These are phyloP conservation scores for Entomyzon cyanotis DNA, from an alignment of 2,113 vertebrate species.

Conservation along the genomic window DNA sequence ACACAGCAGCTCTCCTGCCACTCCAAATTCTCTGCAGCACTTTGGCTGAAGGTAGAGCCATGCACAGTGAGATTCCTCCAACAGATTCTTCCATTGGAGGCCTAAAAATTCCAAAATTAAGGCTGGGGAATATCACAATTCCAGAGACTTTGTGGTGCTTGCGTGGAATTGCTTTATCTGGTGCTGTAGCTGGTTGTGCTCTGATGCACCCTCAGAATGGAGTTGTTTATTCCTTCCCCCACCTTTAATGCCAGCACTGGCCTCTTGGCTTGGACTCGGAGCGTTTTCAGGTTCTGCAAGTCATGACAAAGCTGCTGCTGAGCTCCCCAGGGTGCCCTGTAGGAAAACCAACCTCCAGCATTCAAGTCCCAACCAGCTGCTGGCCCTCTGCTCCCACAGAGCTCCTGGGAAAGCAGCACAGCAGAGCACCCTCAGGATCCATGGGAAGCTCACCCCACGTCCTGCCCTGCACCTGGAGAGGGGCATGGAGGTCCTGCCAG, in stretches of 20 bases:
- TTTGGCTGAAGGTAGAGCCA: background rate
- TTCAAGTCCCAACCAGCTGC: background rate
- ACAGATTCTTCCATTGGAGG: background rate
- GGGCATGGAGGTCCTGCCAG: background rate
- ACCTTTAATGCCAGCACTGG: background rate
- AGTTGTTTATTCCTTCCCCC: background rate
- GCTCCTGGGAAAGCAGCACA: background rate
- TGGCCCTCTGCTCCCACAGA: background rate
- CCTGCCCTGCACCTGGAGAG: rapidly evolving
- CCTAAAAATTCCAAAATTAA: background rate
- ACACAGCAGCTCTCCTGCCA: rapidly evolving
- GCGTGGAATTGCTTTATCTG: background rate
- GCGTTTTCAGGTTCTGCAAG: constrained; percentile 14
- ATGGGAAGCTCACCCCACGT: rapidly evolving
- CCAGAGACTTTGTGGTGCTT: background rate
- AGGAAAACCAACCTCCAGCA: background rate
- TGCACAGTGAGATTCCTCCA: background rate
- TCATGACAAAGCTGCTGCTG: background rate
- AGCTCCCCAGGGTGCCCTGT: background rate
- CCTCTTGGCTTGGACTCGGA: background rate
- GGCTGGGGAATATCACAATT: rapidly evolving
- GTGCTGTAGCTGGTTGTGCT: background rate
- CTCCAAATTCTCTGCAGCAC: background rate
- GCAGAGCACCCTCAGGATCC: background rate
- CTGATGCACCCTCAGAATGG: rapidly evolving